A percentile compares a stretch with the other conserved stretches of the same genome.
These are phyloP conservation scores for Stomatorhinus walkeri DNA, from an alignment of 2,797 vertebrate species.

Conservation along the genomic window DNA sequence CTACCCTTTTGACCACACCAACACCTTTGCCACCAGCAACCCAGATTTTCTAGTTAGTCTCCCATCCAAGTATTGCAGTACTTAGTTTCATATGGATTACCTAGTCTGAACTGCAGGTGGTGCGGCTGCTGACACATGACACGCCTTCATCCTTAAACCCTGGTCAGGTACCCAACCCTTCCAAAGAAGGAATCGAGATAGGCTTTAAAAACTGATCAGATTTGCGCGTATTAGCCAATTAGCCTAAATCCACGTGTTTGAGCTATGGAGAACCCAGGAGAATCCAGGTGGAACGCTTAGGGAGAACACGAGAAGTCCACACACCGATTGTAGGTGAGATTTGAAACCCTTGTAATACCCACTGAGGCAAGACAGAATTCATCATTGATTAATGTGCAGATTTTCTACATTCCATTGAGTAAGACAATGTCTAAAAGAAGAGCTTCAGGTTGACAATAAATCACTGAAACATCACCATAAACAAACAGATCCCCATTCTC, in stretches of 20 bases:
- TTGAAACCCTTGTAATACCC: background rate
- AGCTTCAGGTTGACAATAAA: background rate
- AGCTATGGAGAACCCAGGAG: background rate
- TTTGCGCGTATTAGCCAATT: background rate
- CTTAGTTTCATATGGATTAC: background rate
- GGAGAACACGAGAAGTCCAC: background rate
- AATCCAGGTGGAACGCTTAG: background rate
- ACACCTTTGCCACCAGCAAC: background rate
- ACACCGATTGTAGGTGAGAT: background rate
- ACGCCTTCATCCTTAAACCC: background rate
- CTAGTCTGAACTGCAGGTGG: background rate
- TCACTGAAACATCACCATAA: background rate
- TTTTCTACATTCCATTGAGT: background rate
- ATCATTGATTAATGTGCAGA: background rate
- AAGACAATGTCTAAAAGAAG: background rate
- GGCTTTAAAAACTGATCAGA: background rate
- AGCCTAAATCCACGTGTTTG: background rate
- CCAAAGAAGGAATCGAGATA: background rate
- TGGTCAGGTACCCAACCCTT: background rate
- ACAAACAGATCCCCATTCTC: background rate
- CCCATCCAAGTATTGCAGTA: background rate
- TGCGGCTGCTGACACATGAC: background rate
- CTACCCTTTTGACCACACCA: background rate
- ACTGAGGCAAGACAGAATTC: background rate
- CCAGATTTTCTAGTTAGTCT: background rate